Conservation (phyloP, 2,888 invertebrate species). For the Euplexia lucipara region DNA sequence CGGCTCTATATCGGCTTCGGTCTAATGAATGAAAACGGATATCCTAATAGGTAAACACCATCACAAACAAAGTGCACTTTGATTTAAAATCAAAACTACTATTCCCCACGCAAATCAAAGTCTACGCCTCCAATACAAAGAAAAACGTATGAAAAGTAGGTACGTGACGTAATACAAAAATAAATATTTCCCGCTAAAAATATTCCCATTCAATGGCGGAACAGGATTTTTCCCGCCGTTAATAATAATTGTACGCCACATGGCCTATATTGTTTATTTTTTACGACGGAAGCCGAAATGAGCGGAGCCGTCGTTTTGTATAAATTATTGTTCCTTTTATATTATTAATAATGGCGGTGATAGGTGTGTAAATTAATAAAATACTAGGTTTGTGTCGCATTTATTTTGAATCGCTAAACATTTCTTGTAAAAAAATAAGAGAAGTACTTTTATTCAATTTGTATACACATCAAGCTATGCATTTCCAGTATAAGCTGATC, state of each 20-base stretch:
- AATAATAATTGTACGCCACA: slow-evolving; percentile 54
- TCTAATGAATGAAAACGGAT: no score
- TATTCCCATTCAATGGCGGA: slow-evolving; percentile 55
- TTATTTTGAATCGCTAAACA: not conserved
- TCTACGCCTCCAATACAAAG: slow-evolving; percentile 2
- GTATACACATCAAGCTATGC: no score
- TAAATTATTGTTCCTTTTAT: slow-evolving; percentile 44
- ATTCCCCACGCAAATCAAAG: not conserved
- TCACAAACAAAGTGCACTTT: not conserved
- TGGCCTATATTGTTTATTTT: slow-evolving; percentile 59
- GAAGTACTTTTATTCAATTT: no score
- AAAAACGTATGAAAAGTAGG: slow-evolving; percentile 7
- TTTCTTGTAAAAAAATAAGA: no score
- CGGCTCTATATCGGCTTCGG: no score
- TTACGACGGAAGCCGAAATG: slow-evolving; percentile 54
- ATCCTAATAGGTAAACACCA: no score
- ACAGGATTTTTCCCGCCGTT: slow-evolving; percentile 53
- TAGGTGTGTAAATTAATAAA: slow-evolving; percentile 17
- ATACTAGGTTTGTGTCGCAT: not conserved
- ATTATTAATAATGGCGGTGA: slow-evolving; percentile 31
- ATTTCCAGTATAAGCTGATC: no score
- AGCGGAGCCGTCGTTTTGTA: slow-evolving; percentile 36
- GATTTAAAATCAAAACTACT: not conserved
- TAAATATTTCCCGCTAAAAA: slow-evolving; percentile 47
- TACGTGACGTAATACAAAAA: slow-evolving; percentile 22